Evolutionary conservation across 2,888 invertebrate species (phyloP).

Genomic region (Hedychridium roseum): DNA sequence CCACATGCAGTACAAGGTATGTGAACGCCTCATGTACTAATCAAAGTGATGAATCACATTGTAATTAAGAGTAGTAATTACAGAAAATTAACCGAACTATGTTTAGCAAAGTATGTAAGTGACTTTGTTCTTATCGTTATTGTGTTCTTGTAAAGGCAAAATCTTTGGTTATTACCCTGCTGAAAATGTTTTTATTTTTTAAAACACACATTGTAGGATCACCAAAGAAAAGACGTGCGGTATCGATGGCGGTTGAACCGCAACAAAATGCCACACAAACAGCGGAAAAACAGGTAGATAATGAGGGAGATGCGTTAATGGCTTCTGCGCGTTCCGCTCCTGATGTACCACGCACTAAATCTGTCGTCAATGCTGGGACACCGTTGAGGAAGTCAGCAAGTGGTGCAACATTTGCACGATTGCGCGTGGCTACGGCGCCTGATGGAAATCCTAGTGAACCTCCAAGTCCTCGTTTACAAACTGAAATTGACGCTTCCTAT

Average conservation of each 20-base stretch:
- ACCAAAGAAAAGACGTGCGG: conserved; percentile 64
- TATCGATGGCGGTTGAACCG: conserved; percentile 64
- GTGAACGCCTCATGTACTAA: too few relatives aligned
- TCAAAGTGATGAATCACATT: too few relatives aligned
- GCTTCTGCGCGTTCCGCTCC: conserved; percentile 67
- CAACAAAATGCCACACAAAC: conserved; percentile 49
- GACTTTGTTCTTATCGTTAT: too few relatives aligned
- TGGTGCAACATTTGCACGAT: conserved; percentile 76
- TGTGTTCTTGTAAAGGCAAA: too few relatives aligned
- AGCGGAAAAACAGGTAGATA: conserved; percentile 67
- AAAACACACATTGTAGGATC: conserved; percentile 50
- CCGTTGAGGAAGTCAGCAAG: conserved; percentile 59
- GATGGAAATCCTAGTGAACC: conserved; percentile 65
- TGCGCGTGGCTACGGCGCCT: conserved; percentile 72
- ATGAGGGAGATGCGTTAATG: conserved; percentile 71
- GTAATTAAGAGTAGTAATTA: too few relatives aligned
- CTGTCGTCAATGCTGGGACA: conserved; percentile 41
- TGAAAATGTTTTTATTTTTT: background rate
- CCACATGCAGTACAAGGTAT: conserved; percentile 52
- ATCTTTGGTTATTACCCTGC: too few relatives aligned
- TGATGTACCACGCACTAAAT: conserved; percentile 56
- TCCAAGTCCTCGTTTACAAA: conserved; percentile 68
- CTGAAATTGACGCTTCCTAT: conserved; percentile 70
- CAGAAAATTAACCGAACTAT: too few relatives aligned
- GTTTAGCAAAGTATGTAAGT: too few relatives aligned